Conservation (phyloP, 2,797 vertebrate genomes). For the Rhabdomys pumilio region DNA sequence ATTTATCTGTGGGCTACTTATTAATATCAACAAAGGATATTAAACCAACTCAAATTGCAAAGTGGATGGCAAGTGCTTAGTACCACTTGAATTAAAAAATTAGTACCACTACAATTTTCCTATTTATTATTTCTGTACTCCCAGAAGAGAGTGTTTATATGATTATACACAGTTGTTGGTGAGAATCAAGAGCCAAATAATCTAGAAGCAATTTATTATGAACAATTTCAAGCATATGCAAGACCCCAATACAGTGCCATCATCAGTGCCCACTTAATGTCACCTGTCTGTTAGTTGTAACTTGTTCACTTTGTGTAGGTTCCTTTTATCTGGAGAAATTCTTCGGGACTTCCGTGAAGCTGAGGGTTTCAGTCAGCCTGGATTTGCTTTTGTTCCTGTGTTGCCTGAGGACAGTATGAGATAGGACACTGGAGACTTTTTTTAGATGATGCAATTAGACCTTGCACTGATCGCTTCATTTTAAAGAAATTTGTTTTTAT, state of each 20-base stretch:
- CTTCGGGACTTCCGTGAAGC: not conserved
- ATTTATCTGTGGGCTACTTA: conserved; percentile 38
- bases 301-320: not conserved
- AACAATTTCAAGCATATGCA: conserved; percentile 3
- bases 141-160: not conserved
- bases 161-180: conserved; percentile 3
- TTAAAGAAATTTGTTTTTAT: not conserved
- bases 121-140: conserved; percentile 28
- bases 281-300: not conserved
- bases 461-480: not conserved
- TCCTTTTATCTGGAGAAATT: not conserved
- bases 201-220: conserved; percentile 17
- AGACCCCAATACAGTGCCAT: not conserved
- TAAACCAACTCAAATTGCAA: conserved; percentile 35
- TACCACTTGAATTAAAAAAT: not conserved
- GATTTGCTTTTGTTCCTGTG: not conserved
- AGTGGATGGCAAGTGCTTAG: conserved; percentile 33
- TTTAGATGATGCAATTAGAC: not conserved
- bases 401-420: not conserved
- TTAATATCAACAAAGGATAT: conserved; percentile 44
- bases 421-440: conserved; percentile 10
- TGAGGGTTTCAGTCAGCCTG: not conserved
- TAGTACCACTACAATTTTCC: not conserved
- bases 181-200: conserved; percentile 1
- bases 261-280: not conserved